Evolutionary conservation across 2,888 invertebrate genomes (phyloP).

Genomic region (Apamea sordens): DNA sequence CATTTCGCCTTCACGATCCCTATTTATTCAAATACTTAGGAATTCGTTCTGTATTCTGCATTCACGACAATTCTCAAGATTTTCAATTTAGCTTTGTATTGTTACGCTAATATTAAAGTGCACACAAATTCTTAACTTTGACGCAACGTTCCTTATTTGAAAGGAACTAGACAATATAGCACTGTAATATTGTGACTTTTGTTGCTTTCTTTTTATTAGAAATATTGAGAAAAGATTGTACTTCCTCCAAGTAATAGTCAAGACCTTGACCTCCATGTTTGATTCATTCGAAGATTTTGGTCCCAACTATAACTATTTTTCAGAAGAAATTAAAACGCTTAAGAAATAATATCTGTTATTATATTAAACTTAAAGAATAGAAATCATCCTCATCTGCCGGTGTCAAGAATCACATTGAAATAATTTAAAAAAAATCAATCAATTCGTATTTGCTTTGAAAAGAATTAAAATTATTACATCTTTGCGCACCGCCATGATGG

Average conservation of each 20-base stretch:
- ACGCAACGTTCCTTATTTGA: not conserved
- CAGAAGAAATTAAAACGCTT: not conserved
- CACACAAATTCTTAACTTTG: constrained; percentile 28
- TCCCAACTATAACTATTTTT: not conserved
- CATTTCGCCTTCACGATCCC: constrained; percentile 39
- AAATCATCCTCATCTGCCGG: too few relatives aligned
- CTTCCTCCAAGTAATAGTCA: not conserved
- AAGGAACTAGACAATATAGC: not conserved
- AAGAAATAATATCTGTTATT: too few relatives aligned
- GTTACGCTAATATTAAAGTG: constrained; percentile 58
- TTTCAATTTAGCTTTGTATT: constrained; percentile 56
- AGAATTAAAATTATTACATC: too few relatives aligned
- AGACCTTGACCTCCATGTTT: not conserved
- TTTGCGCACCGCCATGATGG: too few relatives aligned
- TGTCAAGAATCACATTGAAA: too few relatives aligned
- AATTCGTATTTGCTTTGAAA: too few relatives aligned
- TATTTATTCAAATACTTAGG: constrained; percentile 58
- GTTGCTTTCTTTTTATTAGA: not conserved
- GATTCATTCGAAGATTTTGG: not conserved
- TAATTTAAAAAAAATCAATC: too few relatives aligned
- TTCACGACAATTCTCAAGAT: constrained; percentile 51
- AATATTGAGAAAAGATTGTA: not conserved
- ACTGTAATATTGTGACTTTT: not conserved
- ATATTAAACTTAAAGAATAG: too few relatives aligned
- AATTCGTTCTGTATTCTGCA: constrained; percentile 45